Conservation (phyloP, 2,113 vertebrate genomes). For the Tupaia tana region DNA sequence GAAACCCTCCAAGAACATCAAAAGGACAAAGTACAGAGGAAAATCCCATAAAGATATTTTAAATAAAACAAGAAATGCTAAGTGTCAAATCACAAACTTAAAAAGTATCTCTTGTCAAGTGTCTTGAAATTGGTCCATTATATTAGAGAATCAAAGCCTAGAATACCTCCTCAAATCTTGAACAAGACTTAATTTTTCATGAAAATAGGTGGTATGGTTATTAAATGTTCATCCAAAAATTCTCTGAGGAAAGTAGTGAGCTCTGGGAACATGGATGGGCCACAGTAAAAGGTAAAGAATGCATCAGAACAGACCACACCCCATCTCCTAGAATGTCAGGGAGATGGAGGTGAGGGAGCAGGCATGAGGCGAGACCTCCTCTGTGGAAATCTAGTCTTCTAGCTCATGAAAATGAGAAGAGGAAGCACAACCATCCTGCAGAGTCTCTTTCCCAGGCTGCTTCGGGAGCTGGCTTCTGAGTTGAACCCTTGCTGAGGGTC, state of each 20-base stretch:
- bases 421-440: accelerated
- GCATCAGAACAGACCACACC: neutral
- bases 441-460: accelerated
- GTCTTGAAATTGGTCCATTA: neutral
- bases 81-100: neutral
- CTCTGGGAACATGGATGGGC: neutral
- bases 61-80: neutral
- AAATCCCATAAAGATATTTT: neutral
- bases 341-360: neutral
- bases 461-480: neutral
- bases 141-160: neutral
- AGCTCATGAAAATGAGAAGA: too few species aligned
- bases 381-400: neutral
- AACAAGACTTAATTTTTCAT: neutral
- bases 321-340: neutral
- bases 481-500: neutral
- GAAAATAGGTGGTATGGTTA: neutral
- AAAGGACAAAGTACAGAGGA: neutral
- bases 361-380: accelerated
- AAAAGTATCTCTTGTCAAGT: neutral
- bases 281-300: neutral
- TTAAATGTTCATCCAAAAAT: neutral
- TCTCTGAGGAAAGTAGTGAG: neutral
- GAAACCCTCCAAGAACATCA: neutral
- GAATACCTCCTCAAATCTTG: neutral